Evolutionary conservation across 1,140 invertebrate genomes (phyloP), one percentile per base, ranked within the genome.

Genomic region (Eufriesea mexicana): DNA sequence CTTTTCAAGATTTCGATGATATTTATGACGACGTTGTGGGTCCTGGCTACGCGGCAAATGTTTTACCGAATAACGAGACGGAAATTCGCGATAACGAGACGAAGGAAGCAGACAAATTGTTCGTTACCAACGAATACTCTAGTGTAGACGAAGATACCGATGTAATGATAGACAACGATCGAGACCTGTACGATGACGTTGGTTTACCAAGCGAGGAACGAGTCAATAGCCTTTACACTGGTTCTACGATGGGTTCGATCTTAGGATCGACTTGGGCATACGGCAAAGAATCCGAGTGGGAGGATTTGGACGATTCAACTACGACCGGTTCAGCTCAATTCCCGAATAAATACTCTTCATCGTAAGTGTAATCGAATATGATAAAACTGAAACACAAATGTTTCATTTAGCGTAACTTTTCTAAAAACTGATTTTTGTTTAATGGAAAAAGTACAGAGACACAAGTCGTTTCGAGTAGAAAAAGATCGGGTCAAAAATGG

Each of bases 151-250:
- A 72, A 74, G 83, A 78, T 45, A 57, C 35, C 23, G 85, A 73
- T 20, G 84, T 88, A 2, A 91, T 91, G 45, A 67, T 85, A 42
- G 84, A 73, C 66, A 67, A 89, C 10, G 92, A 92, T n/a, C 81
- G 87, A 55, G 85, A 72, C 68, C 70, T 93, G n/a, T 94, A 94
- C 84, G 93, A 94, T 82, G 93, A 94, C 86, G 92, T 94, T 35
- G 90, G 72, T 10, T 47, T 84, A n/a, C 88, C 88, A 7, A 68
- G 72, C 16, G 67, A 92, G 70, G 92, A 93, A 68, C 90, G 91
- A 42, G 90, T 94, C 51, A 94, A 94, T 79, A 94, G 93, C 78
- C 84, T 94, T 45, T 94, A 94, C 55, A 92, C 89, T 14, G 91
- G 91, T 16, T 92, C 90, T 9, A 78, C 84, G 28, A 66, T 79